Conservation (phyloP, 1,140 invertebrate species). For the Luehdorfia chinensis region DNA sequence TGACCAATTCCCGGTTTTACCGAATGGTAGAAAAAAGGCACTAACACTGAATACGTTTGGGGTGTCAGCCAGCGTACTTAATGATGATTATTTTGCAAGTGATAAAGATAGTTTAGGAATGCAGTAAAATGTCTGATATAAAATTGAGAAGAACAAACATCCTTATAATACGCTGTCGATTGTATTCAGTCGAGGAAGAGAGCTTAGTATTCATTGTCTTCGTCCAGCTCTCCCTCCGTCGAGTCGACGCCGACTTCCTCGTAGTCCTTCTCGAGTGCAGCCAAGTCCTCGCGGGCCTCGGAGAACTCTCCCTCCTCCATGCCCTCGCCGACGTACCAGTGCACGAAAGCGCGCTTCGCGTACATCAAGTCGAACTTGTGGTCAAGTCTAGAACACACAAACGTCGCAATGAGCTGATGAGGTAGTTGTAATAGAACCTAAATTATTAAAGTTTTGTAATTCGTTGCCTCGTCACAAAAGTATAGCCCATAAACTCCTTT, state of each 20-base stretch:
- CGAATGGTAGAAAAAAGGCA: background rate
- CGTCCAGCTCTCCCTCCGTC: slow-evolving; percentile 79
- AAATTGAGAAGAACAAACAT: too few species aligned
- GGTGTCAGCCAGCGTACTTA: too few species aligned
- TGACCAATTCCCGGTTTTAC: background rate
- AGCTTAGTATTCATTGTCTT: slow-evolving; percentile 78
- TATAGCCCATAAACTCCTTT: too few species aligned
- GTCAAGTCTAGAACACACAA: slow-evolving; percentile 77
- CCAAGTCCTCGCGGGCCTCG: slow-evolving; percentile 91
- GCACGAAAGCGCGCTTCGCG: slow-evolving; percentile 85
- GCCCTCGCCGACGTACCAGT: slow-evolving; percentile 88
- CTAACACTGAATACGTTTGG: too few species aligned
- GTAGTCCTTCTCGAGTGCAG: slow-evolving; percentile 87
- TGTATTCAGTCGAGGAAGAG: background rate
- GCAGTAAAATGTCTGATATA: background rate
- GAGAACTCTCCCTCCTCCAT: slow-evolving; percentile 91
- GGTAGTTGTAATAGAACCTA: background rate
- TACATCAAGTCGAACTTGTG: slow-evolving; percentile 92
- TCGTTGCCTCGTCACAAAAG: too few species aligned
- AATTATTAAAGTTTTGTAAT: too few species aligned
- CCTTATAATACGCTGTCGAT: background rate
- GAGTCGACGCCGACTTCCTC: slow-evolving; percentile 81
- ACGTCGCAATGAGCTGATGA: background rate
- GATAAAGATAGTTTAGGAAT: background rate
- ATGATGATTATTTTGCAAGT: background rate